Base-by-base conservation (phyloP, 2,797 vertebrate genomes). In the Rhinella marina region DNA sequence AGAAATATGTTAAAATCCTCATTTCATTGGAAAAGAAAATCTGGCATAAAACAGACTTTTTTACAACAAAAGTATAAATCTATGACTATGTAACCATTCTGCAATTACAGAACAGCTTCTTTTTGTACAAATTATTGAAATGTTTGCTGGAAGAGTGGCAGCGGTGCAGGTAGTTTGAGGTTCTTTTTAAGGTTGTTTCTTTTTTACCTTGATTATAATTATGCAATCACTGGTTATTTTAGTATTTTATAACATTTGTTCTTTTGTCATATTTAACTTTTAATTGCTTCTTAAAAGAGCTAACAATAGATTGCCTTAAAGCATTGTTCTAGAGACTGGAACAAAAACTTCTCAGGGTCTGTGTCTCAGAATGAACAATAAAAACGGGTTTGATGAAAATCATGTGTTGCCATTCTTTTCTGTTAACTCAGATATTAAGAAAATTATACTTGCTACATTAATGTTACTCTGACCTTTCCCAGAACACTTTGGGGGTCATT, bases 191-290 rank as follows among this genome's bases (percentile, higher is more conserved):
- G 72, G 41, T 14, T 23, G 50, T 75, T 75, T 23, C 21, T 75
- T 70, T 70, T 25, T 29, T 16, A 25, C n/a, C 7, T 21, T 73
- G 13, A 75, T 75, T 75, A 52, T 75, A 21, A 75, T 75, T 75
- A 75, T 50, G 72, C 41, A 75, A 75, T 75, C 72, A 14, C 72
- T 17, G n/a, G 41, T 50, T 75, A 75, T 75, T 75, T 75, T 50
- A 48, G 72, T 23, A 13, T 41, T 52, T n/a, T 50, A 50, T 1
- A 75, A 75, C 21, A n/a, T 48, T 73, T 73, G 72, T 73, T 48
- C 72, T 73, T 73, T 72, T 75, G 41, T 50, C 72, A 75, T 52
- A 13, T 75, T 75, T 75, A 75, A 75, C 72, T 75, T 73, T 75
- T 75, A 75, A 75, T 75, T 75, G 72, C 72, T 75, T 75, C 29